Evolutionary conservation across 2,797 vertebrate species (phyloP), one percentile per base, ranked within the genome.

Genomic region (Poeciliopsis turneri): DNA sequence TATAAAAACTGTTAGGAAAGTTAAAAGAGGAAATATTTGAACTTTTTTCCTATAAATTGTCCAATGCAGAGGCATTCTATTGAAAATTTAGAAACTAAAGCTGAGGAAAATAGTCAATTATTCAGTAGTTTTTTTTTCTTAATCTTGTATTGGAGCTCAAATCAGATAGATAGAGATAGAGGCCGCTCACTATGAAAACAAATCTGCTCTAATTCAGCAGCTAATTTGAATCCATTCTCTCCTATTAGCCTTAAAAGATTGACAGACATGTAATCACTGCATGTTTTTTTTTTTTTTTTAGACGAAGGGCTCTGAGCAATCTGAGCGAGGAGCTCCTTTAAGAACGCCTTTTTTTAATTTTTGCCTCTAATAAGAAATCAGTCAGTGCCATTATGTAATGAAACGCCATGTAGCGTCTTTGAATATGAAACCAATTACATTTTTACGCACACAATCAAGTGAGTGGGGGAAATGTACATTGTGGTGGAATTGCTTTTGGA

Each of bases 221-320:
- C 92, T 95, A 95, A 96, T 96, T 94, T 95, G 82, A 92, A 88
- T 91, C 87, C 84, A 90, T 94, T 95, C 90, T 89, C 87, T 89
- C 84, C 86, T 87, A 93, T 95, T 94, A 95, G 94, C 92, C 89
- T 91, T 94, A 89, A 93, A 93, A 92, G 94, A 94, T 93, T 95
- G 95, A 95, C 95, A 94, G 93, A 93, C 87, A 69, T 84, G 79
- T 94, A 94, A 95, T 94, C 87, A 92, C 64, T 76, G 69, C 43
- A 86, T 88, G 83, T 90, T 87, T 83, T 77, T 9, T 71, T 92
- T 86, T 68, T 25, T 69, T 69, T 9, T 70, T 69, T 25, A 59
- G 76, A 74, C 75, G n/a, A 87, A 78, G 85, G 82, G 88, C 90
- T 87, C 82, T 71, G 78, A 83, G 86, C 79, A 66, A 84, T 89